Evolutionary conservation across 2,888 invertebrate species (phyloP).

Genomic region (Sarcophaga subvicina): DNA sequence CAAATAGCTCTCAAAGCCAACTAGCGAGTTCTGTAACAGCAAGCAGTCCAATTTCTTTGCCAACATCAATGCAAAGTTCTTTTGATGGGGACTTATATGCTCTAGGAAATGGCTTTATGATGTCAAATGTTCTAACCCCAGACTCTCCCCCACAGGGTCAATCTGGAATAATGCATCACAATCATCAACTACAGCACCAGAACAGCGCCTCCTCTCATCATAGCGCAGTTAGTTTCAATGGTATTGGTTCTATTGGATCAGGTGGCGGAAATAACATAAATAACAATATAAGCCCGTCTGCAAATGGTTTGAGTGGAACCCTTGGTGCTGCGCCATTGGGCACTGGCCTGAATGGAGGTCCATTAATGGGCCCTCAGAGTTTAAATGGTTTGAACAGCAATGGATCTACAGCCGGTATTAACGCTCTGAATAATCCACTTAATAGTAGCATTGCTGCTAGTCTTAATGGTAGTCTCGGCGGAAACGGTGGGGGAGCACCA

Average conservation of each 20-base stretch:
- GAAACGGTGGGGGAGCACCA: slow-evolving; percentile 77
- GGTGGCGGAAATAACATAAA: slow-evolving; percentile 71
- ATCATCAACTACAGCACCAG: slow-evolving; percentile 71
- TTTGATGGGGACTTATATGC: slow-evolving; percentile 88
- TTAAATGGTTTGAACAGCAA: slow-evolving; percentile 62
- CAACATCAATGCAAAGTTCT: slow-evolving; percentile 88
- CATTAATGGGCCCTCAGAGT: slow-evolving; percentile 66
- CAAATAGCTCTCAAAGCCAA: slow-evolving; percentile 76
- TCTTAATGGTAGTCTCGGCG: slow-evolving; percentile 65
- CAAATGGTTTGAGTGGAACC: slow-evolving; percentile 71
- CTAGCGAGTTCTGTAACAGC: slow-evolving; percentile 82
- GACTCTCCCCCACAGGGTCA: slow-evolving; percentile 82
- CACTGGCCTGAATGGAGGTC: slow-evolving; percentile 48
- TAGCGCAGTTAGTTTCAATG: slow-evolving; percentile 63
- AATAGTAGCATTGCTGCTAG: slow-evolving; percentile 62
- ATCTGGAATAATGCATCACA: slow-evolving; percentile 69
- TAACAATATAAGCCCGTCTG: slow-evolving; percentile 46
- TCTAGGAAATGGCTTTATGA: slow-evolving; percentile 82
- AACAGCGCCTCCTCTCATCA: slow-evolving; percentile 61
- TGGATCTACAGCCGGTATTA: slow-evolving; percentile 62
- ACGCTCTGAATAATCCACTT: slow-evolving; percentile 63
- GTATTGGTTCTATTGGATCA: slow-evolving; percentile 68
- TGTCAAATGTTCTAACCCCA: slow-evolving; percentile 79
- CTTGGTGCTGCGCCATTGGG: slow-evolving; percentile 72
- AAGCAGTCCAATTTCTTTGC: slow-evolving; percentile 87